phyloP scores from a whole-genome alignment of 2,797 vertebrate species.

The Lutjanus argentimaculatus region DNA sequence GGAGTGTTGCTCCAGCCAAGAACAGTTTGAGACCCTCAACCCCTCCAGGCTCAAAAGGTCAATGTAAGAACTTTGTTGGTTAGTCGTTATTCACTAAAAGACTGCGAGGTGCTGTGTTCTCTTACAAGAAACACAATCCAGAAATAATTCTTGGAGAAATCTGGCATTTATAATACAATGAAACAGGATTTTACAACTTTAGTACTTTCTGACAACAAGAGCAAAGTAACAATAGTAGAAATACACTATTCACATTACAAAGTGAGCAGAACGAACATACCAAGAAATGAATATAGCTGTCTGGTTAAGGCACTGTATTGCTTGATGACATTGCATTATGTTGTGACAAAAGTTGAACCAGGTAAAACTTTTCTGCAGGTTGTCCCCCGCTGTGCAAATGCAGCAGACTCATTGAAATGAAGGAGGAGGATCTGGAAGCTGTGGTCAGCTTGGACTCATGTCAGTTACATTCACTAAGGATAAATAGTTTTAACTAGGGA shows the following conservation, averaged over 20 bases:
- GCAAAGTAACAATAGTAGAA: background rate
- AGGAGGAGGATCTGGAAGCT: background rate
- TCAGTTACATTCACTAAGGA: too few species aligned
- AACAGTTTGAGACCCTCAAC: background rate
- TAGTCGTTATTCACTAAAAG: background rate
- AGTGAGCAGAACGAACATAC: background rate
- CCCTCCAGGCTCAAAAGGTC: background rate
- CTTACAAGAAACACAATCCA: background rate
- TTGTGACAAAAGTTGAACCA: background rate
- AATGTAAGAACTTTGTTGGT: background rate
- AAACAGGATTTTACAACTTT: conserved; percentile 1
- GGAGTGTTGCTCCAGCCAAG: background rate
- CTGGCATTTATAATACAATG: background rate
- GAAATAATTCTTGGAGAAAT: background rate
- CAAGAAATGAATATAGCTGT: background rate
- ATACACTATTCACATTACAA: background rate
- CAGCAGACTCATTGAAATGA: background rate
- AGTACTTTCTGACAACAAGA: background rate
- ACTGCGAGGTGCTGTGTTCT: background rate
- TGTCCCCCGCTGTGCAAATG: background rate
- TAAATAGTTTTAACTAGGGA: too few species aligned
- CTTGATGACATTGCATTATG: background rate
- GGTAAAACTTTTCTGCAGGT: background rate
- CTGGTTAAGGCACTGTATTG: background rate
- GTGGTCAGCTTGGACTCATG: background rate